Base-by-base conservation (phyloP, 2,113 vertebrate genomes). In the Antennarius striatus region DNA sequence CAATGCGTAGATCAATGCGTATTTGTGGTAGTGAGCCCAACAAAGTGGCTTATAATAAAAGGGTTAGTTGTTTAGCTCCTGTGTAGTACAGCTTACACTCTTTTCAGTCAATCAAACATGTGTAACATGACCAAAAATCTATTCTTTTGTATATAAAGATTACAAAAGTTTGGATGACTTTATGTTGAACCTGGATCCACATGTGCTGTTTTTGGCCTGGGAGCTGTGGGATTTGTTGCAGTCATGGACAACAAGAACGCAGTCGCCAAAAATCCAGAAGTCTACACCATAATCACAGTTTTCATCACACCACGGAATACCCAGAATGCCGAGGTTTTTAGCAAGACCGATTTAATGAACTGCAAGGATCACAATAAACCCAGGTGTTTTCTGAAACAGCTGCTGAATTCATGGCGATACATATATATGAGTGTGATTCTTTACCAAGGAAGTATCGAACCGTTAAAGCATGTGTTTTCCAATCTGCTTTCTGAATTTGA, bases 111-210 rank as follows among this genome's bases (percentile, higher is more conserved):
- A 1, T 22, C 22, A 22, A 22, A 22, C 22, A 22, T 22, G 2
- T 22, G 22, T 22, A 22, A 22, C 22, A 22, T 22, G 22, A 22
- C 22, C 22, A 22, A 22, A 22, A 22, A 22, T 22, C 1, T 22
- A 22, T 22, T 22, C 22, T 22, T 22, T 22, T 22, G 22, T 22
- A 22, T 22, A n/a, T n/a, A n/a, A n/a, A n/a, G n/a, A n/a, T n/a
- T n/a, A 22, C 22, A 1, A 22, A 22, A 22, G 22, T 22, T 22
- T 22, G 22, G 1, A 22, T 22, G 22, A 17, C 5, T 53, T 9
- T 52, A 96, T 94, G 95, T 96, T 5, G 90, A 90, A 29, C 86
- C 92, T 0, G 93, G 93, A n/a, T 96, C 94, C 10, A 93, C 91
- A 1, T 96, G 94, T 9, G 93, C 89, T 0, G 66, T 95, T 43